Conservation (phyloP, 2,113 vertebrate species). For the Odocoileus hemionus region DNA sequence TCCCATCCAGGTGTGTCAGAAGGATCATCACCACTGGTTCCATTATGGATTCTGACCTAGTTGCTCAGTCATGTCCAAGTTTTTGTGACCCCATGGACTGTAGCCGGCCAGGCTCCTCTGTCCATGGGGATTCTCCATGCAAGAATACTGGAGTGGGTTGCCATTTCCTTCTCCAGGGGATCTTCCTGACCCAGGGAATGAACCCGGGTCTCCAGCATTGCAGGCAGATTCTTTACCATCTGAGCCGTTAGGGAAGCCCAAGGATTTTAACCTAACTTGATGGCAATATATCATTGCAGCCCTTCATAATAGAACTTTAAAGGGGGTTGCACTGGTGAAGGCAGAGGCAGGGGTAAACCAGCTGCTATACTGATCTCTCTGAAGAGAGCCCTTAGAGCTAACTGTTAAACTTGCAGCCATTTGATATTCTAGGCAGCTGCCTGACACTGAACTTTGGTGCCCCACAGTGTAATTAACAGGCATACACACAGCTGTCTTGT, state of each 20-base stretch:
- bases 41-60: constrained; percentile 30
- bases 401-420: constrained; percentile 31
- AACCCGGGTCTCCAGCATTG: background rate
- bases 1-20: background rate
- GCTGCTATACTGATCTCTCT: constrained; percentile 18
- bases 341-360: background rate
- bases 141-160: background rate
- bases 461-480: constrained; percentile 59
- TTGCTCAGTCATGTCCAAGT: background rate
- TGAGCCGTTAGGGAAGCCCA: background rate
- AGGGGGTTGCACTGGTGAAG: background rate
- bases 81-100: background rate
- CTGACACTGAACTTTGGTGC: constrained; percentile 58
- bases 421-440: constrained; percentile 71
- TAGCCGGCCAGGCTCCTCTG: background rate
- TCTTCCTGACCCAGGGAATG: background rate
- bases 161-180: background rate
- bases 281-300: background rate
- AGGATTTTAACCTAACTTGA: constrained; percentile 5
- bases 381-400: constrained; percentile 43
- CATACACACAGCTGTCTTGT: constrained; percentile 57
- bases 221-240: background rate
- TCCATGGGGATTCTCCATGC: background rate
- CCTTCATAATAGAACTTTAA: constrained; percentile 30
- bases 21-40: background rate